phyloP scores from a whole-genome alignment of 2,888 invertebrate species.

The Myopa testacea region DNA sequence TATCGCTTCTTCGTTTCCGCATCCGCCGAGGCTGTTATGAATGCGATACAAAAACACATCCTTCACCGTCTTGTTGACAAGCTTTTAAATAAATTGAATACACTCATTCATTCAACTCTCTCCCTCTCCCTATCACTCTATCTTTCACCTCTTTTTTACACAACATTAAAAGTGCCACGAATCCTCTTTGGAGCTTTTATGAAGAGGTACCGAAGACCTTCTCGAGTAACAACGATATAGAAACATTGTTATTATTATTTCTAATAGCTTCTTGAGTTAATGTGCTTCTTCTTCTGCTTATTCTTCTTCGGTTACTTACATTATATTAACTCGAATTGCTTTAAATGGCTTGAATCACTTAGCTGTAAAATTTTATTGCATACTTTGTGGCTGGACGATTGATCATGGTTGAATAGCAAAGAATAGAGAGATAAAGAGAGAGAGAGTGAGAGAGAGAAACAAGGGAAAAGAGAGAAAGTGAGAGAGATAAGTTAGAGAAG shows the following conservation, averaged over 20 bases:
- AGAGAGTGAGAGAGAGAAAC: too few relatives aligned
- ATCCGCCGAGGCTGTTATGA: slow-evolving; percentile 29
- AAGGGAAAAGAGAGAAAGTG: not conserved
- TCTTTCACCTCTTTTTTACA: slow-evolving; percentile 12
- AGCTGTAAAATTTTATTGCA: slow-evolving; percentile 60
- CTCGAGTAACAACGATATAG: not conserved
- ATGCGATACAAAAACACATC: slow-evolving; percentile 40
- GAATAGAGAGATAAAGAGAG: not conserved
- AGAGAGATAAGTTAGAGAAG: not conserved
- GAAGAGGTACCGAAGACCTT: not conserved
- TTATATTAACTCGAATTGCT: slow-evolving; percentile 38
- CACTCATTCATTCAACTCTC: slow-evolving; percentile 50
- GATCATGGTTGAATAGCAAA: slow-evolving; percentile 1
- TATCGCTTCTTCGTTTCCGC: slow-evolving; percentile 56
- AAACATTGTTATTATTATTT: slow-evolving; percentile 1
- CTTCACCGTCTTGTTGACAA: slow-evolving; percentile 60
- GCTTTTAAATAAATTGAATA: slow-evolving; percentile 66
- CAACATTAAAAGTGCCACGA: not conserved
- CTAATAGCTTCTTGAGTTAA: not conserved
- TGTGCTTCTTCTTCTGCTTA: not conserved
- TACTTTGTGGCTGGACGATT: slow-evolving; percentile 23
- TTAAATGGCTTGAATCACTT: slow-evolving; percentile 55
- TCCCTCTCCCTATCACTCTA: slow-evolving; percentile 19
- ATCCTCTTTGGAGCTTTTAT: not conserved
- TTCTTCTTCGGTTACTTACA: slow-evolving; percentile 39